A percentile compares a stretch with the other conserved stretches of the same genome.
Conservation (phyloP, 23 tunicate species). For the Ascidia mentula region DNA sequence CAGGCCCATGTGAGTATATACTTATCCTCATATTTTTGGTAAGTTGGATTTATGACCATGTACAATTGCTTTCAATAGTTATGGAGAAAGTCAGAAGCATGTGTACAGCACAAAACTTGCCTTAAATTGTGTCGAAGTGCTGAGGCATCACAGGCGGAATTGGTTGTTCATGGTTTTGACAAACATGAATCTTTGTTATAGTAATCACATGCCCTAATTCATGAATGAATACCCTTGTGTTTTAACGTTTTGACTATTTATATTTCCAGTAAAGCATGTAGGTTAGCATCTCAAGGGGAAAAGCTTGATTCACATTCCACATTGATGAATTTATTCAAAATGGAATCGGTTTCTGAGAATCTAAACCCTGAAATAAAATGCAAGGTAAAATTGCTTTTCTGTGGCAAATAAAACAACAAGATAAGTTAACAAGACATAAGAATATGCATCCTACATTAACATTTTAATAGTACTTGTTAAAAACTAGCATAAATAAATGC, state of each 20-base stretch:
- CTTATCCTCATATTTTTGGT: background rate
- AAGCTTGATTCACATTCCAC: slow-evolving; percentile 33
- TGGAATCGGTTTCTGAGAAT: slow-evolving; percentile 1
- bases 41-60: background rate
- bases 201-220: background rate
- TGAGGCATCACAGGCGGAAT: slow-evolving; percentile 63
- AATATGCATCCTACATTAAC: too few species aligned
- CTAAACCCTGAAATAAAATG: slow-evolving; percentile 50
- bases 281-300: slow-evolving; percentile 39
- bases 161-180: slow-evolving; percentile 31
- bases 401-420: too few species aligned
- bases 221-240: background rate
- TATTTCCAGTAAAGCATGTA: slow-evolving; percentile 48
- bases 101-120: slow-evolving; percentile 34
- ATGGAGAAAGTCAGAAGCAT: slow-evolving; percentile 62
- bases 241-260: too few species aligned
- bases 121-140: slow-evolving; percentile 43
- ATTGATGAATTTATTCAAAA: slow-evolving; percentile 13
- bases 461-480: too few species aligned
- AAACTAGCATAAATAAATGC: too few species aligned
- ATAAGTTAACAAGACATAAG: too few species aligned
- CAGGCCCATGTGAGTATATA: slow-evolving; percentile 33
- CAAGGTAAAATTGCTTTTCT: too few species aligned
- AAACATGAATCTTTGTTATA: slow-evolving; percentile 14
- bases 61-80: slow-evolving; percentile 19